These are phyloP conservation scores for Eupithecia tripunctaria DNA, from an alignment of 2,888 invertebrate species.

Conservation along the genomic window DNA sequence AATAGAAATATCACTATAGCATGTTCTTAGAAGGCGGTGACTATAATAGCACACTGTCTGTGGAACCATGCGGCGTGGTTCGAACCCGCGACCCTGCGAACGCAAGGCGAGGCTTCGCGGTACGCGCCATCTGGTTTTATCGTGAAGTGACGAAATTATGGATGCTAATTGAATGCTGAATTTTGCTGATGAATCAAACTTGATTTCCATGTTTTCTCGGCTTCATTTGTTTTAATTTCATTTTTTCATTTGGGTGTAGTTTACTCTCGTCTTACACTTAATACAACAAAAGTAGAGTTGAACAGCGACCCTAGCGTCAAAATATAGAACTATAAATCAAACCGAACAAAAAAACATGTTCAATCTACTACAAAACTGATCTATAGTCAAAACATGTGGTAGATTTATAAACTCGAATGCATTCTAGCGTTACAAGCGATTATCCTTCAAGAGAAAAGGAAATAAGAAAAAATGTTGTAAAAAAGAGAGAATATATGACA, in stretches of 20 bases:
- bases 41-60: constrained; percentile 46
- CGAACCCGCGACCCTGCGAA: constrained; percentile 39
- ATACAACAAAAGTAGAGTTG: background rate
- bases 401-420: constrained; percentile 69
- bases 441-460: constrained; percentile 66
- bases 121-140: constrained; percentile 39
- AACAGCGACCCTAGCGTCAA: background rate
- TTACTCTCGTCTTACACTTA: background rate
- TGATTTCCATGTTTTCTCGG: background rate
- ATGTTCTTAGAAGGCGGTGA: constrained; percentile 51
- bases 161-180: background rate
- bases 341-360: constrained; percentile 10
- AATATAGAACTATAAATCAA: constrained; percentile 7
- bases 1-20: constrained; percentile 41
- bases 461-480: constrained; percentile 48
- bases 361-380: constrained; percentile 18
- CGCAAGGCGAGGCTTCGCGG: constrained; percentile 21
- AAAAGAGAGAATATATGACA: constrained; percentile 62
- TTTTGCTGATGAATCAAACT: background rate
- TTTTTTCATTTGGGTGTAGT: background rate
- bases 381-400: constrained; percentile 42
- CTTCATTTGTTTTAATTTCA: background rate
- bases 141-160: constrained; percentile 19
- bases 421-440: constrained; percentile 79
- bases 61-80: constrained; percentile 49